These are phyloP conservation scores for Polyodon spathula DNA, from an alignment of 2,113 vertebrate genomes.

Conservation along the genomic window DNA sequence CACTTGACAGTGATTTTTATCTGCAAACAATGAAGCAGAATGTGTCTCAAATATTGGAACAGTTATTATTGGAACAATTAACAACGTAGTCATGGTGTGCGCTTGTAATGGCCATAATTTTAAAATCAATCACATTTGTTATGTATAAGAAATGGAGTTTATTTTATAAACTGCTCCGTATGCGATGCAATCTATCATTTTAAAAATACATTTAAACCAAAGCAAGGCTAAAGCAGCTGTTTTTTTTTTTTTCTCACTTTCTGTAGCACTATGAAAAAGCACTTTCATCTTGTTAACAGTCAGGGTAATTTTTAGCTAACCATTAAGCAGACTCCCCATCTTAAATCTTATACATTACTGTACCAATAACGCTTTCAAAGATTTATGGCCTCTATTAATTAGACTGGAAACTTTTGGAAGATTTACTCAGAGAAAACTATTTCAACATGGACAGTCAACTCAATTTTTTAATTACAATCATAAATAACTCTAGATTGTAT, in stretches of 20 bases:
- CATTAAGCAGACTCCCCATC: slow-evolving; percentile 33
- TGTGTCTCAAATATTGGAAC: slow-evolving; percentile 3
- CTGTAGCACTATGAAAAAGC: slow-evolving; percentile 15
- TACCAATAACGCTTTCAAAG: slow-evolving; percentile 38
- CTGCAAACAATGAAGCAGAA: slow-evolving; percentile 23
- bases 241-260: slow-evolving; percentile 22
- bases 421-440: slow-evolving; percentile 44
- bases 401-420: slow-evolving; percentile 37
- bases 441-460: slow-evolving; percentile 37
- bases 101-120: slow-evolving; percentile 20
- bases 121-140: slow-evolving; percentile 34
- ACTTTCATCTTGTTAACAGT: slow-evolving; percentile 41
- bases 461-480: slow-evolving; percentile 57
- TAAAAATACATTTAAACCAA: slow-evolving; percentile 13
- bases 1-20: slow-evolving; percentile 10
- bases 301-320: slow-evolving; percentile 18
- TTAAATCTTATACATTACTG: slow-evolving; percentile 39
- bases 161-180: slow-evolving; percentile 19
- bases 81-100: not conserved
- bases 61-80: slow-evolving; percentile 7
- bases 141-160: slow-evolving; percentile 27
- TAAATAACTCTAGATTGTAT: slow-evolving; percentile 43
- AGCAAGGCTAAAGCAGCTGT: slow-evolving; percentile 27
- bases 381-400: slow-evolving; percentile 57
- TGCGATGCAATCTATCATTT: slow-evolving; percentile 31